Evolutionary conservation across 2,888 invertebrate genomes (phyloP).

Genomic region (Tachina grossa): DNA sequence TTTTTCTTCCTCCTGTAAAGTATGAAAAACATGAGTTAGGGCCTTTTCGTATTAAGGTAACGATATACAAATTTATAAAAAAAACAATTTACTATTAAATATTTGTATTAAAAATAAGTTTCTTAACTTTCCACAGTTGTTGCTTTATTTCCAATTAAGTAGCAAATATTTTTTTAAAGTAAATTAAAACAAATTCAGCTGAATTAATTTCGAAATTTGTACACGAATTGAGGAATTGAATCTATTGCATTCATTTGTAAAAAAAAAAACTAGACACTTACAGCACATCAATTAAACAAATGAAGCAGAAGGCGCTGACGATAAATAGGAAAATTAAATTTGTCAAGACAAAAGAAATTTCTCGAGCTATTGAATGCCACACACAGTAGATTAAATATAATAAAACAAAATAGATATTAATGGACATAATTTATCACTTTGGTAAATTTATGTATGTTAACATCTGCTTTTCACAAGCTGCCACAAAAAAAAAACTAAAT

Average conservation of each 20-base stretch:
- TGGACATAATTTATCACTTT: slow-evolving; percentile 33
- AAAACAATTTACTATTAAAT: no score
- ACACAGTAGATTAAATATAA: not conserved
- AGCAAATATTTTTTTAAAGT: not conserved
- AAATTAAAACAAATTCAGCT: slow-evolving; percentile 27
- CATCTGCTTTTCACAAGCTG: not conserved
- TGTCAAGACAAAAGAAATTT: not conserved
- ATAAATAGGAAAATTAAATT: not conserved
- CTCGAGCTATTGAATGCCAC: not conserved
- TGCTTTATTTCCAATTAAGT: no score
- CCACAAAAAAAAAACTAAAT: not conserved
- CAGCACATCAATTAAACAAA: slow-evolving; percentile 2
- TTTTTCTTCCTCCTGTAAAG: no score
- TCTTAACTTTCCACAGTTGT: no score
- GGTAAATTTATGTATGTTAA: not conserved
- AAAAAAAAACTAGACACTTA: slow-evolving; percentile 6
- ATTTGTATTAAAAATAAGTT: no score
- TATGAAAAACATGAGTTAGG: no score
- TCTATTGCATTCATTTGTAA: slow-evolving; percentile 14
- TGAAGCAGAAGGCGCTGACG: not conserved
- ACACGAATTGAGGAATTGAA: not conserved
- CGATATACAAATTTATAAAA: no score
- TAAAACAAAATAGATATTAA: slow-evolving; percentile 33
- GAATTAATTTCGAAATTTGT: slow-evolving; percentile 8
- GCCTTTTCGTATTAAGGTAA: no score